Conservation (phyloP, 2,888 invertebrate genomes). For the Brenthis hecate region DNA sequence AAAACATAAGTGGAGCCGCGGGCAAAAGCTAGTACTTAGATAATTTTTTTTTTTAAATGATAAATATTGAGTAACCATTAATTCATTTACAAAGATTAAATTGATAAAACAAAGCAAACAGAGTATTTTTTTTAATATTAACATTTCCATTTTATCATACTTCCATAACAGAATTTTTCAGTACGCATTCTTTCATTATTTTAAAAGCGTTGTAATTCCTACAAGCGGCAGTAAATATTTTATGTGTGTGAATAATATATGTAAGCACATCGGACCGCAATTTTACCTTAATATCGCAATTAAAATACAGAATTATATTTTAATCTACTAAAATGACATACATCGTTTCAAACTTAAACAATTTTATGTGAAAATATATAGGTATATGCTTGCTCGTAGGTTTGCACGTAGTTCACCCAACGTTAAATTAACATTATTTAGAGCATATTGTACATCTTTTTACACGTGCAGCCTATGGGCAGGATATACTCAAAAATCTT, state of each 20-base stretch:
- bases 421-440: too few relatives aligned
- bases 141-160: conserved; percentile 23
- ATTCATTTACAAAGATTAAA: too few relatives aligned
- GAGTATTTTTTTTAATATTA: background rate
- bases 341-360: background rate
- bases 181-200: conserved; percentile 39
- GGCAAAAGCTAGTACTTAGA: too few relatives aligned
- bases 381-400: too few relatives aligned
- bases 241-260: conserved; percentile 41
- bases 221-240: conserved; percentile 41
- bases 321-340: background rate
- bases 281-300: conserved; percentile 27
- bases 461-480: too few relatives aligned
- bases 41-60: too few relatives aligned
- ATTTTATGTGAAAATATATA: background rate
- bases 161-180: conserved; percentile 32
- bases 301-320: conserved; percentile 10
- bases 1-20: too few relatives aligned
- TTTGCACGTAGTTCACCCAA: too few relatives aligned
- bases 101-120: too few relatives aligned
- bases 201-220: conserved; percentile 42
- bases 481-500: too few relatives aligned
- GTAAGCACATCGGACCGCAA: conserved; percentile 27
- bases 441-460: too few relatives aligned
- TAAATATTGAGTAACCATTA: too few relatives aligned